These are phyloP conservation scores for Euzophera pinguis DNA, from an alignment of 2,888 invertebrate genomes.

Conservation along the genomic window DNA sequence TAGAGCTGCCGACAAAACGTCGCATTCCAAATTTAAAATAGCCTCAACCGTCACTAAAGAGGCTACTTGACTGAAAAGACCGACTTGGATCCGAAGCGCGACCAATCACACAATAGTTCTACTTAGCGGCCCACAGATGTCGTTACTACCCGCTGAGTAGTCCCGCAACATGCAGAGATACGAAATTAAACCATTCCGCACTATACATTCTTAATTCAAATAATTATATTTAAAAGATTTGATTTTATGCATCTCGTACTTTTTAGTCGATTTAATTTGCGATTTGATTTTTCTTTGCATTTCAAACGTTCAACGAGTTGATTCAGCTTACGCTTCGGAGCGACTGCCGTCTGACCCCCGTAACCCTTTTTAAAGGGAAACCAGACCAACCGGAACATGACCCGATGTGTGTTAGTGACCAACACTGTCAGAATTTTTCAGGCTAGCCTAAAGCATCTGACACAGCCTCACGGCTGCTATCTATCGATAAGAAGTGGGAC, in stretches of 20 bases:
- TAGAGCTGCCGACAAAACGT: conserved; percentile 41
- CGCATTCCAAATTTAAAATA: conserved; percentile 64
- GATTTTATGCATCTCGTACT: conserved; percentile 12
- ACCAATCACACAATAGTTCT: conserved; percentile 71
- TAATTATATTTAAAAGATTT: conserved; percentile 1
- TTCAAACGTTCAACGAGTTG: no score
- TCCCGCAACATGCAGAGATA: conserved; percentile 48
- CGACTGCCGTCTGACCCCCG: no score
- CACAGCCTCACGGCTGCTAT: no score
- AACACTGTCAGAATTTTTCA: no score
- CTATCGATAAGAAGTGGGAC: no score
- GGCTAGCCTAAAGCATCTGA: no score
- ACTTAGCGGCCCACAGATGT: conserved; percentile 73
- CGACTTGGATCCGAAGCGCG: conserved; percentile 57
- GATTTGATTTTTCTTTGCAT: background rate
- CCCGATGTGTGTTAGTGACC: no score
- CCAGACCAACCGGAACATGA: no score
- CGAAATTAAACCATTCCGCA: conserved; percentile 45
- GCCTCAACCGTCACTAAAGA: conserved; percentile 67
- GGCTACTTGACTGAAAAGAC: conserved; percentile 58
- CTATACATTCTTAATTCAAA: conserved; percentile 21
- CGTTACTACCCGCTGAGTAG: conserved; percentile 72
- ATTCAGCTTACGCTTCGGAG: no score
- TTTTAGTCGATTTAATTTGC: background rate
- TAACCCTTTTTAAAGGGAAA: no score